Conservation (phyloP, 30 jellyfish, hydroid and myxozoan species). For the Pseudorhiza aurosa region DNA sequence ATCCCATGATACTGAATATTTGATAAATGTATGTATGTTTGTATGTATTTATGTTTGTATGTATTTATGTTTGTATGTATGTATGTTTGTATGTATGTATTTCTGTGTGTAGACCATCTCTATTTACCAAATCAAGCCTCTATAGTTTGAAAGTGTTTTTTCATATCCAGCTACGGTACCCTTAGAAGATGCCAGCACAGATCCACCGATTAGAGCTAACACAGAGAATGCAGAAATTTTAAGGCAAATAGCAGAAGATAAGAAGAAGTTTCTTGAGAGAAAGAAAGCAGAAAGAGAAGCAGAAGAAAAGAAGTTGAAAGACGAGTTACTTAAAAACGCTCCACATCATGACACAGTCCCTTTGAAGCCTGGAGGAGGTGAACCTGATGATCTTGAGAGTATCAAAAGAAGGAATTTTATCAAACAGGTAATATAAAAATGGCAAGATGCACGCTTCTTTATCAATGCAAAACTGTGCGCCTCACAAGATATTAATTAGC, state of each 20-base stretch:
- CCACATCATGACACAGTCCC: slow-evolving; percentile 78
- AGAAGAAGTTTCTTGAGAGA: slow-evolving; percentile 75
- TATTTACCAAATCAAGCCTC: too few relatives aligned
- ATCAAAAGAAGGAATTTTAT: slow-evolving; percentile 78
- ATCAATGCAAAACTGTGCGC: too few relatives aligned
- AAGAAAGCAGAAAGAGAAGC: slow-evolving; percentile 75
- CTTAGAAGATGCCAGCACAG: slow-evolving; percentile 64
- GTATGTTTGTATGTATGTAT: slow-evolving; percentile 20
- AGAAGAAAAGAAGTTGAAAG: slow-evolving; percentile 64
- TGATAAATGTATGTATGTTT: background rate
- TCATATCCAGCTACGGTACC: slow-evolving; percentile 12
- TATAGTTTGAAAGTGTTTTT: too few relatives aligned
- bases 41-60: slow-evolving; percentile 3
- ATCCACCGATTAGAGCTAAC: slow-evolving; percentile 18
- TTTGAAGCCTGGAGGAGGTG: slow-evolving; percentile 90
- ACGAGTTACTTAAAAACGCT: slow-evolving; percentile 71
- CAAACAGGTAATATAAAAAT: slow-evolving; percentile 55
- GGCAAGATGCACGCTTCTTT: too few relatives aligned
- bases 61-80: slow-evolving; percentile 1
- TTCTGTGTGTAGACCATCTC: slow-evolving; percentile 17
- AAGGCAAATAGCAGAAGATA: slow-evolving; percentile 79
- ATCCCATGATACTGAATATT: background rate
- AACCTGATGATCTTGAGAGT: slow-evolving; percentile 89
- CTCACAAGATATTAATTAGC: too few relatives aligned
- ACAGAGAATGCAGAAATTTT: slow-evolving; percentile 62